Evolutionary conservation across 2,797 vertebrate genomes (phyloP).

Genomic region (Enteromius treurensis): DNA sequence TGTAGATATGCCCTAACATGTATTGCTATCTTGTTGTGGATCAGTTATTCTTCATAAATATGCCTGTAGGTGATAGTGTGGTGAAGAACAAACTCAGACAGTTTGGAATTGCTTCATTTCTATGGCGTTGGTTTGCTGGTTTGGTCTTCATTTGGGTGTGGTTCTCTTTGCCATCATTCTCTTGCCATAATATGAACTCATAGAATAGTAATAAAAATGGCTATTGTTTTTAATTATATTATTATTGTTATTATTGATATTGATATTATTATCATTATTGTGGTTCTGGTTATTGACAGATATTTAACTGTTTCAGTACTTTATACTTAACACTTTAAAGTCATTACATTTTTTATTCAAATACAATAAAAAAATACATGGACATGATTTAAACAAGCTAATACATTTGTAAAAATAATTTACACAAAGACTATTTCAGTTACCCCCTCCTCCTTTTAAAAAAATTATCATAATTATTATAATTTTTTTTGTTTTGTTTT

Average conservation of each 20-base stretch:
- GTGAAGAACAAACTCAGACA: not conserved
- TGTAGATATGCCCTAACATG: slow-evolving; percentile 40
- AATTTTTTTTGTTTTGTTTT: no score
- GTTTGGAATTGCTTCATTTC: not conserved
- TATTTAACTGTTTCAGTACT: not conserved
- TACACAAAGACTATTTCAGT: no score
- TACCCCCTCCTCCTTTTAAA: no score
- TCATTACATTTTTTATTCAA: not conserved
- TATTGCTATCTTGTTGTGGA: slow-evolving; percentile 23
- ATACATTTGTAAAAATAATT: no score
- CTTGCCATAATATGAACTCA: not conserved
- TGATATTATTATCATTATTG: no score
- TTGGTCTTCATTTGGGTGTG: slow-evolving; percentile 15
- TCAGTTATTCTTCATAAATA: not conserved
- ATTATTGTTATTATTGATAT: not conserved
- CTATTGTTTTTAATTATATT: not conserved
- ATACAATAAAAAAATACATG: not conserved
- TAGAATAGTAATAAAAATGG: not conserved
- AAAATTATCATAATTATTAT: no score
- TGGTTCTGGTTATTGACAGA: no score
- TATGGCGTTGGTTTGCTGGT: not conserved
- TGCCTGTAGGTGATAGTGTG: not conserved
- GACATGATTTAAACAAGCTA: not conserved
- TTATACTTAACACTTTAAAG: not conserved
- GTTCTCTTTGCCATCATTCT: not conserved